phyloP scores from a whole-genome alignment of 1,140 invertebrate species.

The Agrilus planipennis region DNA sequence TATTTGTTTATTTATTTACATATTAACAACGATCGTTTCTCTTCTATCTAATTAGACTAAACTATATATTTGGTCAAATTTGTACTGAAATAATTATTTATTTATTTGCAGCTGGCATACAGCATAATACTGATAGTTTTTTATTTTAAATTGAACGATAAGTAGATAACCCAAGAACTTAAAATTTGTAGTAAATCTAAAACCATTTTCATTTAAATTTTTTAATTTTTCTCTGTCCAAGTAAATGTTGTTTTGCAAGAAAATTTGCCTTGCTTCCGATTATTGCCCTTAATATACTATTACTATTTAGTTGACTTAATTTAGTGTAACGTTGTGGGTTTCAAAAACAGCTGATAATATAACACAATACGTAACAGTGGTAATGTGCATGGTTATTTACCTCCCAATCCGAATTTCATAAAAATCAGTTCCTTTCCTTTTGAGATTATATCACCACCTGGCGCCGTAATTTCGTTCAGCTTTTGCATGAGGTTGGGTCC shows the following conservation, averaged over 20 bases:
- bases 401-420: slow-evolving; percentile 77
- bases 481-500: slow-evolving; percentile 69
- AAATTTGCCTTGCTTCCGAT: neutral
- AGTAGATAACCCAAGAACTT: neutral
- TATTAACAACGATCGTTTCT: too few species aligned
- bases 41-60: too few species aligned
- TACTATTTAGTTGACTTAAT: neutral
- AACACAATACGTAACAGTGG: slow-evolving; percentile 11
- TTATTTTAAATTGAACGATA: neutral
- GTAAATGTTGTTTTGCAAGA: too few species aligned
- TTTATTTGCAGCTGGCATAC: too few species aligned
- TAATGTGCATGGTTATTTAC: slow-evolving; percentile 47
- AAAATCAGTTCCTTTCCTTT: slow-evolving; percentile 85
- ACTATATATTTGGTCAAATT: too few species aligned
- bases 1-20: too few species aligned
- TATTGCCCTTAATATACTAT: neutral
- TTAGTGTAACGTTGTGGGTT: slow-evolving; percentile 10
- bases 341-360: slow-evolving; percentile 22
- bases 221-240: too few species aligned
- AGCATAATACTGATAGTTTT: too few species aligned
- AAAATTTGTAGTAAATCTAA: too few species aligned
- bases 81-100: too few species aligned
- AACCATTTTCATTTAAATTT: too few species aligned
- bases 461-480: slow-evolving; percentile 66
- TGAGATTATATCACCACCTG: slow-evolving; percentile 71